Base-by-base conservation (phyloP, 1,140 invertebrate species). In the Rhynchophorus ferrugineus region DNA sequence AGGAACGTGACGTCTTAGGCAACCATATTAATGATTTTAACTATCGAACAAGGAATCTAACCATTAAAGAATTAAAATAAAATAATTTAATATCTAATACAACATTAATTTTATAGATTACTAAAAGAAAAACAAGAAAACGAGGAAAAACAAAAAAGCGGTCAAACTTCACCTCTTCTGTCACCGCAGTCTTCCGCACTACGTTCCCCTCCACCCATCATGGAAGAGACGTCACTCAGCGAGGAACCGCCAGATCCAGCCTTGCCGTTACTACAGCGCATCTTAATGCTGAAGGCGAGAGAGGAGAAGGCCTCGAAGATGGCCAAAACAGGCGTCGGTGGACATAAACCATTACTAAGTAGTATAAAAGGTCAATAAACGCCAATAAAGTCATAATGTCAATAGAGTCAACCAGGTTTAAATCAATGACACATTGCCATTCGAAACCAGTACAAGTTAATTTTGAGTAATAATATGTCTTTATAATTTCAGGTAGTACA, bases 81-180 rank as follows among this genome's bases (percentile, higher is more conserved):
- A n/a, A n/a, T n/a, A n/a, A n/a, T n/a, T n/a, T n/a, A n/a, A n/a
- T n/a, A n/a, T n/a, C n/a, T n/a, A n/a, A n/a, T n/a, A n/a, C n/a
- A n/a, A n/a, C n/a, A n/a, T n/a, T n/a, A n/a, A n/a, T n/a, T 37
- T 44, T 38, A 5, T 39, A 82, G 87, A 60, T 68, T 91, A 6
- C 73, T 92, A 0, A 90, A 89, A 63, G 88, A 91, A 62, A 89
- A 89, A 67, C 86, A 91, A 68, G 87, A 89, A 38, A 73, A 77
- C 6, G 78, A 69, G 55, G 67, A 68, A 43, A 57, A 55, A 36
- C 46, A 35, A 60, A 67, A 71, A 69, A 57, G 57, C 34, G 50
- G 36, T 63, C 63, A 69, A 69, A 54, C 67, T 8, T 68, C 74
- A 44, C 71, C 72, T 3, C 68, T 68, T 5, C 63, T 74, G 21